A percentile compares a stretch with the other conserved stretches of the same genome.
Evolutionary conservation across 2,888 invertebrate genomes (phyloP).

Genomic region (Hypena proboscidalis): DNA sequence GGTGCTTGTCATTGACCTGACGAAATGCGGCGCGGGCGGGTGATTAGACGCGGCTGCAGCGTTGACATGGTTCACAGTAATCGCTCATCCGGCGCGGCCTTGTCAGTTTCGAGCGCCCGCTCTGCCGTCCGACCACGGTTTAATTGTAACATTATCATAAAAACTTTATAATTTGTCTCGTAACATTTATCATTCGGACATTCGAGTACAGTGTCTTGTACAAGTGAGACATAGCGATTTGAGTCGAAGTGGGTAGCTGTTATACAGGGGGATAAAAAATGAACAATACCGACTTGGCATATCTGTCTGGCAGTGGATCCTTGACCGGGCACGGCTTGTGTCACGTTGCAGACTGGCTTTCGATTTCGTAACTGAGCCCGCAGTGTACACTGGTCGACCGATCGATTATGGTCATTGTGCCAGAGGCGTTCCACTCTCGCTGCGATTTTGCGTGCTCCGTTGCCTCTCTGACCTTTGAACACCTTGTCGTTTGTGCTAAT

Average conservation of each 20-base stretch:
- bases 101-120: conserved; percentile 48
- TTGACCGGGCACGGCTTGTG: conserved; percentile 66
- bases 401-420: conserved; percentile 75
- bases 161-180: conserved; percentile 2
- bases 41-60: conserved; percentile 69
- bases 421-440: conserved; percentile 65
- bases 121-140: conserved; percentile 16
- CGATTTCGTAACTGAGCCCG: conserved; percentile 68
- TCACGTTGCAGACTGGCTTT: conserved; percentile 64
- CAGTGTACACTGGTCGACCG: conserved; percentile 55
- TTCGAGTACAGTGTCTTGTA: too few relatives aligned
- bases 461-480: conserved; percentile 53
- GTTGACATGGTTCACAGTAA: conserved; percentile 75
- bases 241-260: conserved; percentile 5
- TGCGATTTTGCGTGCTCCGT: conserved; percentile 49
- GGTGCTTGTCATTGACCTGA: conserved; percentile 65
- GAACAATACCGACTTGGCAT: conserved; percentile 17
- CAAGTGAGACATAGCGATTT: neutral
- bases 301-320: conserved; percentile 49
- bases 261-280: conserved; percentile 12
- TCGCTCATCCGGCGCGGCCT: conserved; percentile 76
- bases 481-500: conserved; percentile 44
- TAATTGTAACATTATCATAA: conserved; percentile 18
- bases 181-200: conserved; percentile 2
- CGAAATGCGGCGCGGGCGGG: conserved; percentile 57